Evolutionary conservation across 2,797 vertebrate genomes (phyloP), one percentile per base, ranked within the genome.

Genomic region (Fringilla coelebs): DNA sequence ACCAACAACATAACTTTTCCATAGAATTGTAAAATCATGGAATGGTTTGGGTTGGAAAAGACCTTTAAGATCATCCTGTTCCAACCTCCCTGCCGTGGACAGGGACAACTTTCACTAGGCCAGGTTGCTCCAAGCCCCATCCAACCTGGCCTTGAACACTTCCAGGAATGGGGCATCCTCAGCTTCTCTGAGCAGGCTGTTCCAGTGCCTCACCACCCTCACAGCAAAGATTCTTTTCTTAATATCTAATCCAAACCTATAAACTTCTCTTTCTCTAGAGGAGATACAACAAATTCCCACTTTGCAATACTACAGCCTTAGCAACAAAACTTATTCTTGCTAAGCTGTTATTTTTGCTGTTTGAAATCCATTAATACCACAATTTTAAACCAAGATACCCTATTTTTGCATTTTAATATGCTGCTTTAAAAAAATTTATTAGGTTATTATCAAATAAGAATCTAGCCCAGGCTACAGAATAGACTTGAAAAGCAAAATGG

Each of bases 361-460:
- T 63, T 76, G n/a, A 77, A 77, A 90, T 40, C 49, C 32, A 77
- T 26, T n/a, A 80, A 57, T 28, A 61, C 5, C 11, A 60, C 13
- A 43, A 40, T 70, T 90, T 85, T 55, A 90, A 88, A 60, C 45
- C 12, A 72, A 58, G 14, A 67, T 26, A 24, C 8, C 5, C 28
- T 71, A n/a, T 24, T 78, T 91, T 63, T 85, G 36, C 22, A 58
- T 87, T 89, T 91, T 26, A 38, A 73, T 71, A 89, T 65, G 38
- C 16, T 73, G 16, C 17, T 88, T 60, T 91, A 79, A 45, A 76
- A 15, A 16, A 73, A 63, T 16, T 24, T 71, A 67, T 46, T 70
- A 67, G 25, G 28, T 74, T 71, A 57, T 36, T 79, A 70, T 54
- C 34, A 89, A 89, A 65, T 22, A 31, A 87, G 10, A 71, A 74